Base-by-base conservation (phyloP, 2,113 vertebrate species). In the Furnarius figulus region DNA sequence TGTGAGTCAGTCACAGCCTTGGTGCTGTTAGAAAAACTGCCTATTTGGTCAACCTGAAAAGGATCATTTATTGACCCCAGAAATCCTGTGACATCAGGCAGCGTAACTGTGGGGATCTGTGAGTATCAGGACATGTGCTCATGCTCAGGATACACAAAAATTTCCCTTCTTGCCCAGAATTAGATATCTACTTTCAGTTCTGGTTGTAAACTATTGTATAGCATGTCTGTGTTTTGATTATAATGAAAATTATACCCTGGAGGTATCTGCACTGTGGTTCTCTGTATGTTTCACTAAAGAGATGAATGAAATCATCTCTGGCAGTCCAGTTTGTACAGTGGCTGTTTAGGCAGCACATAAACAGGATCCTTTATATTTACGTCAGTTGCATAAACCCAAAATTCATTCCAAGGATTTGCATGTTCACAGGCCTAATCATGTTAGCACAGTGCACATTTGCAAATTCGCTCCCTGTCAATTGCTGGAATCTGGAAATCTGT, bases 381-480 rank as follows among this genome's bases (percentile, higher is more conserved):
- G 5, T 94, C 91, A 85, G 91, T 79, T 95, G 70, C 65, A 92
- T 63, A 87, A 94, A 95, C 20, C 80, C 80, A 90, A 92, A 93
- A 96, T 89, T 93, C 89, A 87, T 90, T 88, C 76, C 75, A 71
- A 89, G 80, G 84, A 90, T 95, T 97, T 97, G 84, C 93, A 95
- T 89, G 85, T 70, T 93, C 11, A 3, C 96, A 95, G 90, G 94
- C 78, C 88, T 90, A 88, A 94, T 97, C 95, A 88, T 58, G 95
- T 91, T 62, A 95, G 82, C 68, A 85, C 82, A 79, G 90, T 2
- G 4, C 78, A 85, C 62, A 73, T 79, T 90, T 89, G 78, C 95
- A 95, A 93, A 94, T 87, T 87, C 83, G 44, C 58, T 82, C 74
- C 82, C 85, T 66, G 87, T 90, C 92, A 91, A 8, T 61, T 27